Conservation (phyloP, 2,888 invertebrate species). For the Parelbella ahira region DNA sequence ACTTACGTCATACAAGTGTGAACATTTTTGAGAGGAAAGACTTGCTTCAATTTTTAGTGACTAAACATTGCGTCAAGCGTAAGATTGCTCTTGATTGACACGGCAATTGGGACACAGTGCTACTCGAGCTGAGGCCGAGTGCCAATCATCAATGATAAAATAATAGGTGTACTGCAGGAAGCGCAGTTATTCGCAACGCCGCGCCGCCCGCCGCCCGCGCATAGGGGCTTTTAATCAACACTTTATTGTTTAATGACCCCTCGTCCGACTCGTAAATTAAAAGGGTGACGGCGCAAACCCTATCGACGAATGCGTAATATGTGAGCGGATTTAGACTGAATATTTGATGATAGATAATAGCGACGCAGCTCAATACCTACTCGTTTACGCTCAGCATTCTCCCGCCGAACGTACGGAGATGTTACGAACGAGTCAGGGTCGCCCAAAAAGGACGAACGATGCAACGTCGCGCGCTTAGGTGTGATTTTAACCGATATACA, state of each 20-base stretch:
- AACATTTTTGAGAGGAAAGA: too few species aligned
- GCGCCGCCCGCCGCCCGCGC: slow-evolving; percentile 53
- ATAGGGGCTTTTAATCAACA: slow-evolving; percentile 81
- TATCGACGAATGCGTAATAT: slow-evolving; percentile 75
- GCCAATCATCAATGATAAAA: slow-evolving; percentile 79
- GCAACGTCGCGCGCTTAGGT: slow-evolving; percentile 9
- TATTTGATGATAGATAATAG: slow-evolving; percentile 67
- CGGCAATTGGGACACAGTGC: slow-evolving; percentile 27
- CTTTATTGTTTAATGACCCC: slow-evolving; percentile 81
- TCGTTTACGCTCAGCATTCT: slow-evolving; percentile 15
- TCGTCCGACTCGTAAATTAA: slow-evolving; percentile 76
- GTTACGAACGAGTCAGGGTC: slow-evolving; percentile 14
- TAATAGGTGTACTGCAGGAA: slow-evolving; percentile 74
- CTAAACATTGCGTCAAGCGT: slow-evolving; percentile 4
- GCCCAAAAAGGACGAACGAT: slow-evolving; percentile 17
- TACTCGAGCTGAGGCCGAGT: slow-evolving; percentile 46
- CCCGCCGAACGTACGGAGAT: slow-evolving; percentile 5
- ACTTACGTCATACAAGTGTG: too few species aligned
- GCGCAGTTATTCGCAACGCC: slow-evolving; percentile 69
- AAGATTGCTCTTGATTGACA: slow-evolving; percentile 30
- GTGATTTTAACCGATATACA: slow-evolving; percentile 23
- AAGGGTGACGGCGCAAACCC: slow-evolving; percentile 78
- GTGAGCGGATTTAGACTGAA: slow-evolving; percentile 65
- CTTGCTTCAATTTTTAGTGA: too few species aligned
- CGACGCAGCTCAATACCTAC: slow-evolving; percentile 8